Evolutionary conservation across 2,888 invertebrate species (phyloP).

Genomic region (Trichacis sp.): DNA sequence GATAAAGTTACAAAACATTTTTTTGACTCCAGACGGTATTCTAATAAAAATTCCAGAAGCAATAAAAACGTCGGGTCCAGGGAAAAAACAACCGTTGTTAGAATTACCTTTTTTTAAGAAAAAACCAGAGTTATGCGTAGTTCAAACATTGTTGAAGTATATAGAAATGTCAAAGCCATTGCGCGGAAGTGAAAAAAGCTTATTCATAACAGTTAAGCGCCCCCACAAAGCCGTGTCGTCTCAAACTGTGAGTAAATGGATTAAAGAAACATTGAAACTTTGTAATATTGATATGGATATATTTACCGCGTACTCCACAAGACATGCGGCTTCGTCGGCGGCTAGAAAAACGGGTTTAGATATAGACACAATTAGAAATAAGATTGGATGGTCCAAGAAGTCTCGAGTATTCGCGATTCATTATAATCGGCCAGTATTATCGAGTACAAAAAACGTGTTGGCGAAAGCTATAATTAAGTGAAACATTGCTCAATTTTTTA

Average conservation of each 20-base stretch:
- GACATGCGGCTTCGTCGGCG: conserved; percentile 4
- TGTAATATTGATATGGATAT: conserved; percentile 5
- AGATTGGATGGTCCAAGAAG: not conserved
- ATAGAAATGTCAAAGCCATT: conserved; percentile 20
- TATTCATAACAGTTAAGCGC: conserved; percentile 19
- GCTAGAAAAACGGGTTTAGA: not conserved
- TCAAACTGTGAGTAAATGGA: conserved; percentile 28
- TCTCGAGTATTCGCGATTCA: too few species aligned
- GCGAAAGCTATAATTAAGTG: too few species aligned
- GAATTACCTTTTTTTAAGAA: conserved; percentile 19
- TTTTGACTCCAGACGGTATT: not conserved
- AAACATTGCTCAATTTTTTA: too few species aligned
- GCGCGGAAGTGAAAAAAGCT: not conserved
- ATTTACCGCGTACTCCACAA: not conserved
- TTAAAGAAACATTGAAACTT: conserved; percentile 8
- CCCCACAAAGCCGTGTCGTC: conserved; percentile 11
- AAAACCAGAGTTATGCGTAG: conserved; percentile 18
- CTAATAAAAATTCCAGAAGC: conserved; percentile 27
- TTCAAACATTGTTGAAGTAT: conserved; percentile 7
- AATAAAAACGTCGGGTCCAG: conserved; percentile 36
- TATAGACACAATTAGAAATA: not conserved
- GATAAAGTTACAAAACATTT: conserved; percentile 35
- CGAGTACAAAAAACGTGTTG: too few species aligned
- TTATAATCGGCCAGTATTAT: too few species aligned
- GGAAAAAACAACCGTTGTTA: conserved; percentile 13